Evolutionary conservation across 2,113 vertebrate genomes (phyloP).

Genomic region (Sylvilagus bachmani): DNA sequence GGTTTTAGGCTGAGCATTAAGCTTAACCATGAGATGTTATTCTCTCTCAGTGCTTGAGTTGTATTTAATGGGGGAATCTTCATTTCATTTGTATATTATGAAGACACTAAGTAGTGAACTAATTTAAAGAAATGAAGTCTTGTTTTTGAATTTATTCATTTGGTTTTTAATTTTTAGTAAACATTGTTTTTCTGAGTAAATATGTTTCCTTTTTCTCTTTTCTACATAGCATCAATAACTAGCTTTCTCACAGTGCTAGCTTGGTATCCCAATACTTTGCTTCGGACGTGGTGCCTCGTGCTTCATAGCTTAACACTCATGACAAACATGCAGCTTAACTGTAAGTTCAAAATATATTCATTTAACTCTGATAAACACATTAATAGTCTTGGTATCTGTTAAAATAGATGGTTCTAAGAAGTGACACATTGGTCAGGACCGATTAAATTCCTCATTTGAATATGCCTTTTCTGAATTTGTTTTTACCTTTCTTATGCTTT

Average conservation of each 20-base stretch:
- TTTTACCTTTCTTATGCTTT: not conserved
- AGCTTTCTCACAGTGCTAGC: slow-evolving; percentile 98
- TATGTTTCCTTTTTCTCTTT: slow-evolving; percentile 19
- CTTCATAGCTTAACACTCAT: slow-evolving; percentile 98
- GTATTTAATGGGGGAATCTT: not conserved
- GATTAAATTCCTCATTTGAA: not conserved
- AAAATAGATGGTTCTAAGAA: not conserved
- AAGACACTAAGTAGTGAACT: not conserved
- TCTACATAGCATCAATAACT: slow-evolving; percentile 94
- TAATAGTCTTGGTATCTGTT: not conserved
- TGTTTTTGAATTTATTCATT: not conserved
- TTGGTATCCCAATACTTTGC: slow-evolving; percentile 98
- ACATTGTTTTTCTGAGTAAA: not conserved
- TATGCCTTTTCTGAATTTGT: not conserved
- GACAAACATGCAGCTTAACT: slow-evolving; percentile 97
- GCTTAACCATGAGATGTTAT: not conserved
- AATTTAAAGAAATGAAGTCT: not conserved
- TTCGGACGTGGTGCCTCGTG: slow-evolving; percentile 98
- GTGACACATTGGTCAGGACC: not conserved
- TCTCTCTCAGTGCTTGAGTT: not conserved
- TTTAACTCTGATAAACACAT: not conserved
- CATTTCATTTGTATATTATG: slow-evolving; percentile 10
- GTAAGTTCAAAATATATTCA: slow-evolving; percentile 89
- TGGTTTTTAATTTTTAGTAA: not conserved
- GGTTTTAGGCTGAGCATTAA: not conserved